phyloP scores from a whole-genome alignment of 2,113 vertebrate species.

The Cyphomyrus plagiostoma region DNA sequence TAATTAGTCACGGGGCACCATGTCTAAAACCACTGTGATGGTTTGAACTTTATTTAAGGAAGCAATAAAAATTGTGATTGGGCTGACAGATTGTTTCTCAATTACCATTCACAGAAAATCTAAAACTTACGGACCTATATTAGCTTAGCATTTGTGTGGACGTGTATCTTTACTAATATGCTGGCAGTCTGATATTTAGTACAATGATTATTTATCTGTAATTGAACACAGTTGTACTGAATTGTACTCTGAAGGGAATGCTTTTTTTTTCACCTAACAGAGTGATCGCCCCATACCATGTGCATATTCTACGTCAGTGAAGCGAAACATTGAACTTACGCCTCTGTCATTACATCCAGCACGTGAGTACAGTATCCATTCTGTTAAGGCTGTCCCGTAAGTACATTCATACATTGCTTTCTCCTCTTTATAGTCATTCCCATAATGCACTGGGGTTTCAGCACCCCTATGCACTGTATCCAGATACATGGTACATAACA shows the following conservation, averaged over 20 bases:
- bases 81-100: not conserved
- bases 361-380: not conserved
- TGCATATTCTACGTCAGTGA: not conserved
- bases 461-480: not conserved
- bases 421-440: not conserved
- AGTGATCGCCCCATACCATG: not conserved
- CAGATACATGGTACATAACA: not conserved
- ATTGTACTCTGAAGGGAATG: not conserved
- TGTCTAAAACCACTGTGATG: not conserved
- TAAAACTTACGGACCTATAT: not conserved
- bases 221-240: not conserved
- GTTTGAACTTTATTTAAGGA: not conserved
- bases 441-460: not conserved
- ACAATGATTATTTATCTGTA: not conserved
- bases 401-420: not conserved
- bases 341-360: not conserved
- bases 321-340: slow-evolving; percentile 18
- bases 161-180: not conserved
- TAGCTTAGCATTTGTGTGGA: not conserved
- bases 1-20: not conserved
- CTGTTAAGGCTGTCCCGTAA: not conserved
- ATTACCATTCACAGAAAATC: not conserved
- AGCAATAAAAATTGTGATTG: not conserved
- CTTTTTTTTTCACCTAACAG: not conserved
- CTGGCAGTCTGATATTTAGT: not conserved